Base-by-base conservation (phyloP, 2,888 invertebrate genomes). In the Drosophila neotestacea region DNA sequence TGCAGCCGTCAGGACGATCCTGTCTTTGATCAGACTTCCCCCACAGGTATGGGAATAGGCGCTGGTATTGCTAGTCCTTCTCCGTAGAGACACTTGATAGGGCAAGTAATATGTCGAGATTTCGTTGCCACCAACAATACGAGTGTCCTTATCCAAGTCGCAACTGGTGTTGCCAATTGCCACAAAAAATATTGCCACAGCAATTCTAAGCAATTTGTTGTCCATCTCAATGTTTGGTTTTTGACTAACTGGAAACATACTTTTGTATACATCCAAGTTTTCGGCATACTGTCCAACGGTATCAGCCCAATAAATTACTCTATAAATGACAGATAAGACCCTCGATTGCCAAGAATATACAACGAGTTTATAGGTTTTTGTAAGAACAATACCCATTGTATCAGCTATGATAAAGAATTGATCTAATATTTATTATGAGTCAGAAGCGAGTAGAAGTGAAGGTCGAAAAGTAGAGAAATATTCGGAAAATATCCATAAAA, bases 1-100 rank as follows among this genome's bases (percentile, higher is more conserved):
- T 0, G 92, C 92, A 0, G 92, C 92, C 0, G 91, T 91, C 0
- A 89, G 0, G 4, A 91, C 55, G 3, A 82, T 83, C 0, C 65
- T 56, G 1, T 62, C 67, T 9, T 76, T 77, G 47, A 86, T 34
- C 10, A 84, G 50, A 54, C 67, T 56, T 3, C 81, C 81, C 4
- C 83, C 86, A 52, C 87, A 85, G 62, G 30, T 50, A 11, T 85
- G 84, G 0, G 77, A 46, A 62, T 77, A 91, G 27, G 81, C 65
- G 22, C 76, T 70, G 0, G 4, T 52, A 0, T 6, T 16, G 22
- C 83, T 80, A 1, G 47, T 52, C 7, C 82, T 81, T 13, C 74
- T 73, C 6, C 89, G 86, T 60, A 91, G 9, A 1, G 90, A 91
- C 0, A 91, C 85, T 66, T 87, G 88, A 47, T 89, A 82, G 6